phyloP scores from a whole-genome alignment of 2,797 vertebrate species.

The Sternarchorhynchus goeldii region DNA sequence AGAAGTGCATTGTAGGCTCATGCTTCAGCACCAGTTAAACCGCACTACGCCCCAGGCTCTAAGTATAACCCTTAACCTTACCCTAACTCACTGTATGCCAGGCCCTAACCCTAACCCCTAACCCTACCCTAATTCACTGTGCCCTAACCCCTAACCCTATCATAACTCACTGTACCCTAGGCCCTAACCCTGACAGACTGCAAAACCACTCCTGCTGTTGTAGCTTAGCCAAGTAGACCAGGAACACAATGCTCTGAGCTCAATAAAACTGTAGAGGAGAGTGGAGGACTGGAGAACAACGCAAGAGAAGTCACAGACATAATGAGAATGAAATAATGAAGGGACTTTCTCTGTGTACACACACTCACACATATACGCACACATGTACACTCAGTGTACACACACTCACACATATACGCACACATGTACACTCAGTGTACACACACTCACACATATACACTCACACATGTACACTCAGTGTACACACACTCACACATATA shows the following conservation, averaged over 20 bases:
- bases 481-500: slow-evolving; percentile 10
- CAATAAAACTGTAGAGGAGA: neutral
- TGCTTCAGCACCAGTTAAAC: no score
- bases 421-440: neutral
- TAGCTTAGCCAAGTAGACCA: neutral
- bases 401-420: no score
- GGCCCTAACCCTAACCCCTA: neutral
- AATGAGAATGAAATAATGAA: neutral
- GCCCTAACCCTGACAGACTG: neutral
- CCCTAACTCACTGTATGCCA: neutral
- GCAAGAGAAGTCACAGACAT: slow-evolving; percentile 12
- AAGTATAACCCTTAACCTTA: neutral
- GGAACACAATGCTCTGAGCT: neutral
- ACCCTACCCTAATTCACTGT: neutral
- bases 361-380: no score
- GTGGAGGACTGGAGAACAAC: neutral
- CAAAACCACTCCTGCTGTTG: no score
- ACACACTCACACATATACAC: neutral
- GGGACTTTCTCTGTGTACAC: no score
- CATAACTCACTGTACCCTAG: neutral
- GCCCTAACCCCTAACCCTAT: neutral
- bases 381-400: no score
- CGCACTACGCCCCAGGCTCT: no score
- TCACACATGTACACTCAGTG: neutral
- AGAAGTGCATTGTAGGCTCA: no score